phyloP scores from a whole-genome alignment of 1,140 invertebrate genomes.

The Ips nitidus region DNA sequence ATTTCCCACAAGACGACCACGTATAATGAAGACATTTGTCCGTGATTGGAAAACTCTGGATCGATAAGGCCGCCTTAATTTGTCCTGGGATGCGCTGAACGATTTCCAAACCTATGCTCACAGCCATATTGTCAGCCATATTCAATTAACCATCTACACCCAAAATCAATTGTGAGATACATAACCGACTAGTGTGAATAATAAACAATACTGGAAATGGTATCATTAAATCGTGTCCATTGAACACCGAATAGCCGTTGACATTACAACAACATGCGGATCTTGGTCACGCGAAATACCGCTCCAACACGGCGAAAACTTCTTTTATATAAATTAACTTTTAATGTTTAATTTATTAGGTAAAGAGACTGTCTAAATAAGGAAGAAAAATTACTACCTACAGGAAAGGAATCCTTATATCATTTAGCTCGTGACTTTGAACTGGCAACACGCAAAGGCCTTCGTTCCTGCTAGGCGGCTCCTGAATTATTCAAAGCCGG shows the following conservation, averaged over 20 bases:
- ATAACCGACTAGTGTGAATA: neutral
- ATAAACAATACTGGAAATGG: neutral
- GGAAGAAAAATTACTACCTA: conserved; percentile 6
- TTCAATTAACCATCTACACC: neutral
- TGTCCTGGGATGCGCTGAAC: neutral
- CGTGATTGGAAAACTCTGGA: conserved; percentile 8
- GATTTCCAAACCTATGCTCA: neutral
- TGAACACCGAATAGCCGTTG: neutral
- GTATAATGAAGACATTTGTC: conserved; percentile 24
- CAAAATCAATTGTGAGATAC: neutral
- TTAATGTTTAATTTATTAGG: conserved; percentile 8
- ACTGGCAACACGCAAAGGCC: conserved; percentile 1
- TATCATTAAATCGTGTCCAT: conserved; percentile 2
- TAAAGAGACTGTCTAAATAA: conserved; percentile 10
- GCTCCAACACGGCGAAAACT: neutral
- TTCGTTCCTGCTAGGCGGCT: neutral
- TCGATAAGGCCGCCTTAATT: conserved; percentile 9
- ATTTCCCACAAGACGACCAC: conserved; percentile 15
- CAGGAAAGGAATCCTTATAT: conserved; percentile 9
- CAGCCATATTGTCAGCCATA: neutral
- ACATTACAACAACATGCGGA: neutral
- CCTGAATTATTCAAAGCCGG: conserved; percentile 8
- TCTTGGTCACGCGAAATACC: neutral
- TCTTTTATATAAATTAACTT: neutral
- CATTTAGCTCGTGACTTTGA: conserved; percentile 13